Conservation (phyloP, 1,140 invertebrate species). For the Zaprionus capensis region DNA sequence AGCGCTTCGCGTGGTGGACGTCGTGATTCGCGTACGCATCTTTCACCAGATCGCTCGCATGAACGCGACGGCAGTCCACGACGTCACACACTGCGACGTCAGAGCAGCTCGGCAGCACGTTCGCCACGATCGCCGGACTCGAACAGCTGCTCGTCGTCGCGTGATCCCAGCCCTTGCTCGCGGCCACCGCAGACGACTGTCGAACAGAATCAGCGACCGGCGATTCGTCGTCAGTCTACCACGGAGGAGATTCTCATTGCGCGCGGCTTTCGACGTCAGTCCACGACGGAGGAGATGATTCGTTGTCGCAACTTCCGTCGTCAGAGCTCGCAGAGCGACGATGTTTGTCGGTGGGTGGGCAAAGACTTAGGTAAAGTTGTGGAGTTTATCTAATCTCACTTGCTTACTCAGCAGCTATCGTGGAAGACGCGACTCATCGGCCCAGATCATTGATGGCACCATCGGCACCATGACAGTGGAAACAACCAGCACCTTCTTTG, state of each 20-base stretch:
- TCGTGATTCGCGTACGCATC: constrained; percentile 90
- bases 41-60: constrained; percentile 90
- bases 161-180: constrained; percentile 90
- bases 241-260: constrained; percentile 96
- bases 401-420: constrained; percentile 85
- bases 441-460: constrained; percentile 96
- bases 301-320: constrained; percentile 93
- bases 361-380: neutral
- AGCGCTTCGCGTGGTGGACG: constrained; percentile 90
- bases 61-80: constrained; percentile 90
- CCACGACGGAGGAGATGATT: constrained; percentile 96
- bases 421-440: constrained; percentile 93
- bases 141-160: constrained; percentile 89
- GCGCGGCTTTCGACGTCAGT: constrained; percentile 93
- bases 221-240: constrained; percentile 93
- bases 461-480: constrained; percentile 96
- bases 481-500: constrained; percentile 95
- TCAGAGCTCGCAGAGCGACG: constrained; percentile 92
- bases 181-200: constrained; percentile 85
- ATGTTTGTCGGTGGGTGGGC: constrained; percentile 87
- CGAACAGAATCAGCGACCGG: constrained; percentile 86
- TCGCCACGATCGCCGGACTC: constrained; percentile 89
- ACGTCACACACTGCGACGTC: constrained; percentile 88
- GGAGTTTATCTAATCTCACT: neutral
- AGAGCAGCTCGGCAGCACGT: constrained; percentile 90